Evolutionary conservation across 2,888 invertebrate species (phyloP).

Genomic region (Drosophila quinaria): DNA sequence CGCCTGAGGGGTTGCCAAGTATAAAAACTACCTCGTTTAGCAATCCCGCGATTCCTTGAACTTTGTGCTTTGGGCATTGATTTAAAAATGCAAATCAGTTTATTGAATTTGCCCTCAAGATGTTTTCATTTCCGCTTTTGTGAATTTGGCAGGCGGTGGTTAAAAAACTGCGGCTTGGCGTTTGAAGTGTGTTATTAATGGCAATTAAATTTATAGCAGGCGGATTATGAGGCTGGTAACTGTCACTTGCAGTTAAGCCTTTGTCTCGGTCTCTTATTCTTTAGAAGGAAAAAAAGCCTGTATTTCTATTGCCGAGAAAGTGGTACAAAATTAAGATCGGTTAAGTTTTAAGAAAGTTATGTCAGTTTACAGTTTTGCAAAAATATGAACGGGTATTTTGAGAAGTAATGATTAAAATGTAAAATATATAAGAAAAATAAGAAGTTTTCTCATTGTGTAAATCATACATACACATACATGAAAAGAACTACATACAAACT

Average conservation of each 20-base stretch:
- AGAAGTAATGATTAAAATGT: too few relatives aligned
- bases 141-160: conserved; percentile 59
- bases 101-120: conserved; percentile 73
- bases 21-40: conserved; percentile 52
- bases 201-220: conserved; percentile 76
- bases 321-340: too few relatives aligned
- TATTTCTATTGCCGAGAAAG: neutral
- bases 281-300: too few relatives aligned
- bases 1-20: conserved; percentile 47
- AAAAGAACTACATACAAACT: neutral
- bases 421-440: too few relatives aligned
- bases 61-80: conserved; percentile 67
- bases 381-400: too few relatives aligned
- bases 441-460: too few relatives aligned
- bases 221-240: conserved; percentile 76
- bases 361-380: too few relatives aligned
- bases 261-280: neutral
- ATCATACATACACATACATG: too few relatives aligned
- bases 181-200: conserved; percentile 75
- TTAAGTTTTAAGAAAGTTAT: too few relatives aligned
- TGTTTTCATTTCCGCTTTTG: conserved; percentile 70
- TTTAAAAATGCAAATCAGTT: conserved; percentile 81
- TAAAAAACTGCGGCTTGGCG: conserved; percentile 24
- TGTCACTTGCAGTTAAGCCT: conserved; percentile 60
- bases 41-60: conserved; percentile 48